Evolutionary conservation across 2,797 vertebrate genomes (phyloP).

Genomic region (Aldrovandia affinis): DNA sequence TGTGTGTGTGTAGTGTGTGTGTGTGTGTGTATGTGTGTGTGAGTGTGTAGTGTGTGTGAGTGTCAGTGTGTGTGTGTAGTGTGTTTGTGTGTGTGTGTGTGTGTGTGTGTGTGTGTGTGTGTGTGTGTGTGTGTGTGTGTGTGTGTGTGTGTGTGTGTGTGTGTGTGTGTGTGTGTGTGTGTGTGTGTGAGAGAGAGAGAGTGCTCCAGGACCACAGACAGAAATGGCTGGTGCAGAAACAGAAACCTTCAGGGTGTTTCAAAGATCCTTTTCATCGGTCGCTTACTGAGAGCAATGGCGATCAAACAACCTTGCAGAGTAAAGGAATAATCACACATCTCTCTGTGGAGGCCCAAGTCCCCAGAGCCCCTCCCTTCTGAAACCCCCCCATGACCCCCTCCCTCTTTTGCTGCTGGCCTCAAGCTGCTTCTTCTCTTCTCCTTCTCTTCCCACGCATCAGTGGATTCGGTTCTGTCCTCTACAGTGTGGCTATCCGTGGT

Average conservation of each 20-base stretch:
- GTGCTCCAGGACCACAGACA: constrained; percentile 15
- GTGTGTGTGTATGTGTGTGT: constrained; percentile 24
- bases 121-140: constrained; percentile 20
- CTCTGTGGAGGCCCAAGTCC: not conserved
- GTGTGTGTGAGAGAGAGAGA: not conserved
- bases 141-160: constrained; percentile 11
- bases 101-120: not conserved
- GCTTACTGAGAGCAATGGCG: constrained; percentile 39
- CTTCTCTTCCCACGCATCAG: not conserved
- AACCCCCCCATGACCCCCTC: not conserved
- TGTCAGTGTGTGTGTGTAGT: not conserved
- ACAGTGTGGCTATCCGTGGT: not conserved
- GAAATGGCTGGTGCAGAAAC: not conserved
- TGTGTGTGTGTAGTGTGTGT: constrained; percentile 14
- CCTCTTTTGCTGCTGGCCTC: constrained; percentile 26
- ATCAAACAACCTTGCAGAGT: constrained; percentile 37
- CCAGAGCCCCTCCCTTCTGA: not conserved
- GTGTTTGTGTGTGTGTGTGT: not conserved
- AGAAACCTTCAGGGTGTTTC: constrained; percentile 42
- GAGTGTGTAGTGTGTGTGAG: too few species aligned
- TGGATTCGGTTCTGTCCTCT: not conserved
- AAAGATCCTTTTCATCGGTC: constrained; percentile 43
- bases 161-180: constrained; percentile 1
- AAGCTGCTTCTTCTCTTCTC: not conserved
- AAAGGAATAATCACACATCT: constrained; percentile 22